These are phyloP conservation scores for Aspidapion aeneum DNA, from an alignment of 2,888 invertebrate genomes.

Conservation along the genomic window DNA sequence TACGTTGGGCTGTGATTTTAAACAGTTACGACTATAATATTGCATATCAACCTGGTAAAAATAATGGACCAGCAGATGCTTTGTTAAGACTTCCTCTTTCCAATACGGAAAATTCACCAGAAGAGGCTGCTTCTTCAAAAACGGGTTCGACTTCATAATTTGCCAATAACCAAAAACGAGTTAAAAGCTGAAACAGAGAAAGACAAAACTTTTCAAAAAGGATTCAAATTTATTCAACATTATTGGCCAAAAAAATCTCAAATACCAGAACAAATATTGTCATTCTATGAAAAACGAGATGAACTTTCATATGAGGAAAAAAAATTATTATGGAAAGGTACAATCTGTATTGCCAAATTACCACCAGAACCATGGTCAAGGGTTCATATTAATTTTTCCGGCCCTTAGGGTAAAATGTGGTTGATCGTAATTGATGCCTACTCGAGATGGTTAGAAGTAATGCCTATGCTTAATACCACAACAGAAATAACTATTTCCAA, in stretches of 20 bases:
- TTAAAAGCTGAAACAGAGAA: slow-evolving; percentile 5
- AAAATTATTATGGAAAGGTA: slow-evolving; percentile 22
- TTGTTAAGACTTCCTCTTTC: slow-evolving; percentile 11
- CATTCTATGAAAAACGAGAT: slow-evolving; percentile 26
- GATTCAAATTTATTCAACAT: slow-evolving; percentile 5
- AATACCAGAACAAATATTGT: slow-evolving; percentile 10
- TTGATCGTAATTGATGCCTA: slow-evolving; percentile 20
- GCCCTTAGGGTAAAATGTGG: slow-evolving; percentile 36
- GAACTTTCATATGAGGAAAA: slow-evolving; percentile 24
- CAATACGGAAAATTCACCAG: neutral
- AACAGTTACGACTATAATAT: neutral
- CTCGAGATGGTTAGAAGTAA: slow-evolving; percentile 18
- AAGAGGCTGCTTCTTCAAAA: too few species aligned
- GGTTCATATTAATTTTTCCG: too few species aligned
- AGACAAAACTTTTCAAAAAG: slow-evolving; percentile 6
- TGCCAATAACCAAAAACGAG: slow-evolving; percentile 1
- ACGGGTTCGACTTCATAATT: neutral
- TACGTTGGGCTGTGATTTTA: slow-evolving; percentile 13
- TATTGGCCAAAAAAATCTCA: slow-evolving; percentile 15
- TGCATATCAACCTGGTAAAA: neutral
- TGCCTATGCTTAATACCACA: slow-evolving; percentile 20
- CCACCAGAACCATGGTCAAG: slow-evolving; percentile 24
- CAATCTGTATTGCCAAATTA: slow-evolving; percentile 19
- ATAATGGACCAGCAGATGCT: slow-evolving; percentile 14
- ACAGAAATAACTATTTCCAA: slow-evolving; percentile 22